Evolutionary conservation across 2,888 invertebrate genomes (phyloP).

Genomic region (Melikaiella ostensackeni): DNA sequence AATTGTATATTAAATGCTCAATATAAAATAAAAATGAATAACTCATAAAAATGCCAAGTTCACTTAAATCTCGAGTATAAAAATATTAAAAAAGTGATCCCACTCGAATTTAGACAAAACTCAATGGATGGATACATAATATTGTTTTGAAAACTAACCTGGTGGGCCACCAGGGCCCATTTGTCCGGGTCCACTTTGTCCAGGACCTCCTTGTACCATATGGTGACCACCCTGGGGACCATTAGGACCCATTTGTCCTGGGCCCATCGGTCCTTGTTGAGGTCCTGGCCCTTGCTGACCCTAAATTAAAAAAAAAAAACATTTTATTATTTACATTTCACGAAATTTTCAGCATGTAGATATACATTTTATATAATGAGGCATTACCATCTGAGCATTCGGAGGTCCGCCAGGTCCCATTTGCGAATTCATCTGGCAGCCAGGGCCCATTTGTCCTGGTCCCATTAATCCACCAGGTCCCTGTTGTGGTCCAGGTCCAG

Average conservation of each 20-base stretch:
- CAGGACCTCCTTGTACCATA: conserved; percentile 69
- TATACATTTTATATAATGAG: background rate
- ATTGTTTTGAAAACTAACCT: background rate
- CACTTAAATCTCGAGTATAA: too few relatives aligned
- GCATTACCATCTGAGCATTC: conserved; percentile 24
- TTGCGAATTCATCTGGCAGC: conserved; percentile 64
- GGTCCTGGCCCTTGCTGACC: conserved; percentile 67
- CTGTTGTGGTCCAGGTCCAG: conserved; percentile 69
- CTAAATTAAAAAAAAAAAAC: conserved; percentile 53
- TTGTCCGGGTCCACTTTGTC: conserved; percentile 61
- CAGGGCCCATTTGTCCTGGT: conserved; percentile 57
- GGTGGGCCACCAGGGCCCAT: conserved; percentile 68
- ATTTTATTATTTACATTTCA: background rate
- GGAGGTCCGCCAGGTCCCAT: conserved; percentile 72
- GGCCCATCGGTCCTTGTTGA: conserved; percentile 65
- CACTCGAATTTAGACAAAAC: background rate
- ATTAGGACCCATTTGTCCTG: conserved; percentile 66
- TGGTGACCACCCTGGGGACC: conserved; percentile 64
- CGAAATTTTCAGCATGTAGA: background rate
- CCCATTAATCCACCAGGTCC: conserved; percentile 68
- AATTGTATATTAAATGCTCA: too few relatives aligned
- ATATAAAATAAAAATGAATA: too few relatives aligned
- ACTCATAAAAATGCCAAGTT: too few relatives aligned
- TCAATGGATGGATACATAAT: background rate
- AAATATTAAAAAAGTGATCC: too few relatives aligned